Percentiles rank a stretch among this genome's conserved stretches.
These are phyloP conservation scores for Cerceris ruficornis DNA, from an alignment of 2,888 invertebrate genomes.

Conservation along the genomic window DNA sequence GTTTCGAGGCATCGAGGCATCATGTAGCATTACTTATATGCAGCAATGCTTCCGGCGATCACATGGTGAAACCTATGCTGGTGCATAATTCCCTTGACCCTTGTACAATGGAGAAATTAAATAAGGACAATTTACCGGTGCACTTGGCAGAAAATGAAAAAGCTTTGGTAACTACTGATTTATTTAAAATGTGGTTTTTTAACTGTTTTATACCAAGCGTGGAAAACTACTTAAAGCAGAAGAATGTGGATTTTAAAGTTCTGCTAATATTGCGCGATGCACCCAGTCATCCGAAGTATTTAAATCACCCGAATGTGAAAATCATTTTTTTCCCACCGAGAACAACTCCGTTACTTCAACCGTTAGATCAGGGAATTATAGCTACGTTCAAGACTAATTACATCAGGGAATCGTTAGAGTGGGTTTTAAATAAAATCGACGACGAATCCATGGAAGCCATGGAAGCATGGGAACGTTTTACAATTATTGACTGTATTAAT, in stretches of 20 bases:
- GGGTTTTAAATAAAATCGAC: constrained; percentile 18
- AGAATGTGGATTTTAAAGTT: constrained; percentile 2
- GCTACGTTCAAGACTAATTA: constrained; percentile 23
- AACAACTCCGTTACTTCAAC: constrained; percentile 19
- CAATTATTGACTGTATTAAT: constrained; percentile 12
- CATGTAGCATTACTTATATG: constrained; percentile 68
- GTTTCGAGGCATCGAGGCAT: constrained; percentile 67
- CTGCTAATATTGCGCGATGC: background rate
- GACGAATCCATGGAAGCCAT: constrained; percentile 5
- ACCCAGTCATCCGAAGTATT: constrained; percentile 1
- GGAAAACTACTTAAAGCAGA: background rate
- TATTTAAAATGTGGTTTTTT: constrained; percentile 11
- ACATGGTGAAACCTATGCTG: constrained; percentile 66
- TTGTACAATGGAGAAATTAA: constrained; percentile 63
- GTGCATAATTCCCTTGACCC: constrained; percentile 66
- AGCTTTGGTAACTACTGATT: constrained; percentile 55
- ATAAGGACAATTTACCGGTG: constrained; percentile 61
- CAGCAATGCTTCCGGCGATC: constrained; percentile 67
- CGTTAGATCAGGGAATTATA: constrained; percentile 25
- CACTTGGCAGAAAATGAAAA: constrained; percentile 66
- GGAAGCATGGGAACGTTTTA: constrained; percentile 22
- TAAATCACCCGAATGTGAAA: constrained; percentile 10
- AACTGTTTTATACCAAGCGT: constrained; percentile 5
- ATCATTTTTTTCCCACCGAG: constrained; percentile 25
- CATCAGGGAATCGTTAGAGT: constrained; percentile 14